Percentiles rank a stretch among this genome's conserved stretches.
Evolutionary conservation across 1,140 invertebrate species (phyloP).

Genomic region (Tetragnatha versicolor): DNA sequence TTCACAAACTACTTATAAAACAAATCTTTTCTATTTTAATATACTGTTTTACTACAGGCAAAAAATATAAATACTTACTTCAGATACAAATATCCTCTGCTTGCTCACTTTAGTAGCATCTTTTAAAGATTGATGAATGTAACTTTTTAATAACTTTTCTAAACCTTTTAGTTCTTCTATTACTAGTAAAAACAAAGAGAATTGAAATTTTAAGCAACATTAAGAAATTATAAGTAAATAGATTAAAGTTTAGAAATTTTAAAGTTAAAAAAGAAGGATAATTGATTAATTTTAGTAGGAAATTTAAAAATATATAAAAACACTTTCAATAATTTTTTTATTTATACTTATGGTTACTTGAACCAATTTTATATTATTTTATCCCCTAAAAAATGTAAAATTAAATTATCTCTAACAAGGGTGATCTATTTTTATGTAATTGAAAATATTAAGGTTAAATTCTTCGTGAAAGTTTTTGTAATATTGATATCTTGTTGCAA

Average conservation of each 20-base stretch:
- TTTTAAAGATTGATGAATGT: neutral
- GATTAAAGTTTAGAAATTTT: neutral
- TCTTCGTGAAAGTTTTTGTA: no score
- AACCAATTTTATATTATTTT: no score
- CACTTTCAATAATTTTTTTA: neutral
- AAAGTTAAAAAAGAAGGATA: neutral
- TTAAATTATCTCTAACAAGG: no score
- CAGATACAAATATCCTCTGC: conserved; percentile 22
- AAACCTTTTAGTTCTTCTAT: neutral
- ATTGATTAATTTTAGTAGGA: neutral
- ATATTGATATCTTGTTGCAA: no score
- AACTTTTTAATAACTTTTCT: conserved; percentile 2
- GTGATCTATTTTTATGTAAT: no score
- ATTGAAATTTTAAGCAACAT: neutral
- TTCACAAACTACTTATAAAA: no score
- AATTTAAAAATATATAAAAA: neutral
- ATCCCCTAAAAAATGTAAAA: no score
- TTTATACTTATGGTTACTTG: no score
- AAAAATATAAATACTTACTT: conserved; percentile 1
- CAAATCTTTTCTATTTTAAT: no score
- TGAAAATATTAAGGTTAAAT: no score
- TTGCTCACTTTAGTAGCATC: conserved; percentile 1
- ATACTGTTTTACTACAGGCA: neutral
- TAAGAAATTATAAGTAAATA: neutral
- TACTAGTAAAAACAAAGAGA: conserved; percentile 3